Evolutionary conservation across 2,888 invertebrate genomes (phyloP), one percentile per base, ranked within the genome.

Genomic region (Sialis lutaria): DNA sequence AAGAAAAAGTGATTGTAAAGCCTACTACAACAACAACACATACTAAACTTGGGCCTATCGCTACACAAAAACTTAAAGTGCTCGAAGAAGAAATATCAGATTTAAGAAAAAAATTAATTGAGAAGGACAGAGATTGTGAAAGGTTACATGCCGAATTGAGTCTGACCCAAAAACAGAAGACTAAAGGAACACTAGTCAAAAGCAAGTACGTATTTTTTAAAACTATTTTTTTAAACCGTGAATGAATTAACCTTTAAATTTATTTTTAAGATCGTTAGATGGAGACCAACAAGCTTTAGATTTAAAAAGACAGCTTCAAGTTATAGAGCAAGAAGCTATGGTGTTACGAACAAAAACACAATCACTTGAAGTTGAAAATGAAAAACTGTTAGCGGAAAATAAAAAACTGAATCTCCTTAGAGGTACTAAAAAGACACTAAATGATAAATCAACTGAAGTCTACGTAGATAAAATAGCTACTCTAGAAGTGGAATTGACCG

Each of bases 111-210:
- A 82, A 83, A 58, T 62, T 89, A 1, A 79, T 82, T 47, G 87
- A 89, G 62, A 88, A 86, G 61, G 89, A 90, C 63, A 71, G 82
- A 54, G 82, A 83, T 54, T 79, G 83, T 55, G 86, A 87, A 64
- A 71, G 80, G 53, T 66, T 89, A 46, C 78, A 82, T 54, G 74
- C 80, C 1, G 84, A 86, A 64, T 64, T 82, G 30, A 76, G 76
- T 55, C 59, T 77, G 13, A 66, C 72, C 9, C 74, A 74, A 55
- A 77, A 77, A 59, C 72, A 73, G 63, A 69, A 74, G 42, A 55
- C 60, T 3, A 79, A 78, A 61, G 73, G 69, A 52, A 71, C 74
- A 47, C 67, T 76, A 47, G 68, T 68, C 40, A 77, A 77, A 60
- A 75, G 74, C 72, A 77, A 77, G 77, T 77, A 65, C 64, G 73